Percentiles rank a stretch among this genome's conserved stretches.
Evolutionary conservation across 2,113 vertebrate species (phyloP).

Genomic region (Tychaedon coryphoeus): DNA sequence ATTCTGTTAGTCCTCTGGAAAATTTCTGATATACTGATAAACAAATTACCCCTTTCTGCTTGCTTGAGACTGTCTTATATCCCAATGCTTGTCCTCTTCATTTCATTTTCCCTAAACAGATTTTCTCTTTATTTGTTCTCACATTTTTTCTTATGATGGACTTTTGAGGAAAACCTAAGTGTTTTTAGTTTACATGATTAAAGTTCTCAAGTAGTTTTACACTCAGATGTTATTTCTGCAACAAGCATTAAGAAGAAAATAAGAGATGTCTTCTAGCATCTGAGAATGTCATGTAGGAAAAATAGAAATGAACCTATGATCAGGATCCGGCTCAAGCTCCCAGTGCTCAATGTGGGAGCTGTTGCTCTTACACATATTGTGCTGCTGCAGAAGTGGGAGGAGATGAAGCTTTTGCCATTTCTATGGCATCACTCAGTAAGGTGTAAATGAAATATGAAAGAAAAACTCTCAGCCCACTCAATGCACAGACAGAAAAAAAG

Average conservation of each 20-base stretch:
- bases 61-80: background rate
- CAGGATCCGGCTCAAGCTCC: background rate
- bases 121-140: slow-evolving; percentile 47
- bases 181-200: background rate
- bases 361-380: slow-evolving; percentile 43
- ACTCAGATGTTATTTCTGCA: slow-evolving; percentile 31
- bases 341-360: slow-evolving; percentile 45
- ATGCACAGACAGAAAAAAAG: slow-evolving; percentile 45
- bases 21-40: background rate
- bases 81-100: background rate
- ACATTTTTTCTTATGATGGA: slow-evolving; percentile 30
- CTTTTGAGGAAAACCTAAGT: slow-evolving; percentile 27
- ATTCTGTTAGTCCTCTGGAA: background rate
- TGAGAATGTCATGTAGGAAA: slow-evolving; percentile 14
- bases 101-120: slow-evolving; percentile 12
- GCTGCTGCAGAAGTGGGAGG: slow-evolving; percentile 56
- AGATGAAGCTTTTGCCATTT: slow-evolving; percentile 64
- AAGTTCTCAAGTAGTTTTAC: background rate
- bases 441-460: slow-evolving; percentile 79
- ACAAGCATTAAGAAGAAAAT: slow-evolving; percentile 37
- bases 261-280: slow-evolving; percentile 13
- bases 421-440: slow-evolving; percentile 70
- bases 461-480: slow-evolving; percentile 70
- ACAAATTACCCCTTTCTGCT: background rate
- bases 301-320: slow-evolving; percentile 19